phyloP scores from a whole-genome alignment of 2,888 invertebrate genomes.

The Acholoe squamosa region DNA sequence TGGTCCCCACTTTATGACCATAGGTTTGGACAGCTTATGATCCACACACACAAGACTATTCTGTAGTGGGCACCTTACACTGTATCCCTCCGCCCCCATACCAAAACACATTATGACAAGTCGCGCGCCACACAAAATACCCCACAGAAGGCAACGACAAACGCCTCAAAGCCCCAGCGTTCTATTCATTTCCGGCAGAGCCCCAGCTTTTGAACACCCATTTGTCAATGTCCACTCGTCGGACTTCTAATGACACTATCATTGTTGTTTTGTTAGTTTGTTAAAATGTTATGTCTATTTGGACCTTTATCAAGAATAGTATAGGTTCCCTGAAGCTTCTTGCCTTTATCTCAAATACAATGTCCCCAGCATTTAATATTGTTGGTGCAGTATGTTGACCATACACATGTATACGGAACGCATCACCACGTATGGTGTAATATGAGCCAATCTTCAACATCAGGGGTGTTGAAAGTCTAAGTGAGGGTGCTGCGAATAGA shows the following conservation, averaged over 20 bases:
- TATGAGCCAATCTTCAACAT: too few species aligned
- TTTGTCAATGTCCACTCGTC: constrained; percentile 24
- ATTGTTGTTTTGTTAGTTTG: background rate
- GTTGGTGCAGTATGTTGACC: too few species aligned
- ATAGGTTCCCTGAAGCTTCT: too few species aligned
- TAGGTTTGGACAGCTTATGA: background rate
- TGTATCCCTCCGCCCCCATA: background rate
- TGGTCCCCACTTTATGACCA: background rate
- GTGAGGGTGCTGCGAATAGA: too few species aligned
- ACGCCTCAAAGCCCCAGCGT: constrained; percentile 40
- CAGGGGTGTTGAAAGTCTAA: too few species aligned
- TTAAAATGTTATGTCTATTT: background rate
- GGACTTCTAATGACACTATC: background rate
- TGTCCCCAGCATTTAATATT: too few species aligned
- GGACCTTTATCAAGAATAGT: too few species aligned
- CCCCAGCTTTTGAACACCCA: constrained; percentile 30
- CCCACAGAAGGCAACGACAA: background rate
- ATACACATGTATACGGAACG: too few species aligned
- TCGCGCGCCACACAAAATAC: constrained; percentile 22
- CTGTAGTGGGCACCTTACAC: constrained; percentile 5
- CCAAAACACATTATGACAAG: constrained; percentile 17
- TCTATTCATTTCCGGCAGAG: constrained; percentile 48
- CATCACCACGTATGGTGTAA: too few species aligned
- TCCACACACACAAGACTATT: background rate
- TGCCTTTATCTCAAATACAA: too few species aligned